phyloP scores from a whole-genome alignment of 2,888 invertebrate genomes.

The Machimus atricapillus region DNA sequence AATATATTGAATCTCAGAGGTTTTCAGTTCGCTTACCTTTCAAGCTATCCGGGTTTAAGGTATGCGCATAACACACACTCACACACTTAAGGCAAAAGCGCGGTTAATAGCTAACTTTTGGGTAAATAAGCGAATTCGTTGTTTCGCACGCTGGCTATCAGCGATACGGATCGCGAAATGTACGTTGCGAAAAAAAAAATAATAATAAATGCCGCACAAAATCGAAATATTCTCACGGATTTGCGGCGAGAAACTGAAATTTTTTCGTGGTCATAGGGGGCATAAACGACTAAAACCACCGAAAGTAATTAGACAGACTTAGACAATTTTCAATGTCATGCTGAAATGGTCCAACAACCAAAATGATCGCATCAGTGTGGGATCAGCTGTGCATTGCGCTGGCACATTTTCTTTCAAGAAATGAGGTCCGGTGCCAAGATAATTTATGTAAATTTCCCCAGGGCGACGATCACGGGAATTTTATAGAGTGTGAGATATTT shows the following conservation, averaged over 20 bases:
- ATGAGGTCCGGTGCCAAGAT: background rate
- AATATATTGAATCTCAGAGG: background rate
- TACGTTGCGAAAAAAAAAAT: background rate
- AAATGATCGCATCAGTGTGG: background rate
- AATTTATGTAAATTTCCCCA: background rate
- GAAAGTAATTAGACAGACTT: constrained; percentile 1
- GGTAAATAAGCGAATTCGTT: background rate
- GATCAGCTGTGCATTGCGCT: constrained; percentile 2
- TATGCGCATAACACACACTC: background rate
- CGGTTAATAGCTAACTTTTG: background rate
- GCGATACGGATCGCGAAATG: background rate
- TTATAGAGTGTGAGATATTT: background rate
- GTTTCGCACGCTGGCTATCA: background rate
- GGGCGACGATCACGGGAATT: background rate
- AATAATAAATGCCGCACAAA: background rate
- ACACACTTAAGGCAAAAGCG: background rate
- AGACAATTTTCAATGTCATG: constrained; percentile 7
- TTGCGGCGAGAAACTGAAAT: constrained; percentile 19
- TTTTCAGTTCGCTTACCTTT: background rate
- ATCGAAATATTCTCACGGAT: constrained; percentile 17
- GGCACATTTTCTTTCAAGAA: background rate
- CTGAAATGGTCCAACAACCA: background rate
- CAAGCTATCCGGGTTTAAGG: background rate
- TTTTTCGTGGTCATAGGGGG: background rate
- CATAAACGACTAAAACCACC: background rate